Conservation (phyloP, 53 echinoderm and acorn worm genomes). For the Holothuria leucospilota region DNA sequence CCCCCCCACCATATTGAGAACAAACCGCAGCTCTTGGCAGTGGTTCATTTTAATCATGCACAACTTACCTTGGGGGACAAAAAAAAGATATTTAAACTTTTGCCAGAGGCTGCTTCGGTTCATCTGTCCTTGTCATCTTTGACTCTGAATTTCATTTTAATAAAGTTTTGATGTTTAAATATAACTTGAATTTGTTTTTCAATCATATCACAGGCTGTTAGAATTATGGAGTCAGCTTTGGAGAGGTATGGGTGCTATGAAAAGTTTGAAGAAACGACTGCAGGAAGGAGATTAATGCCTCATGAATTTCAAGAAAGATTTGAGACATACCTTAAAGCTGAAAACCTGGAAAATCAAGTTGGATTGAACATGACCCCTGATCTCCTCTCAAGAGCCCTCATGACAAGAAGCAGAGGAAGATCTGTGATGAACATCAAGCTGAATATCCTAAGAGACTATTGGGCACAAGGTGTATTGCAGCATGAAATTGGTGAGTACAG, state of each 20-base stretch:
- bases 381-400: constrained; percentile 78
- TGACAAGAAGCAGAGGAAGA: constrained; percentile 77
- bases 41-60: no score
- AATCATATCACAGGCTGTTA: constrained; percentile 54
- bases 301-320: constrained; percentile 71
- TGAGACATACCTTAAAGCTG: constrained; percentile 65
- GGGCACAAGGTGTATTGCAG: constrained; percentile 73
- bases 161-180: no score
- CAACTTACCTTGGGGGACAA: no score
- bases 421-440: constrained; percentile 78
- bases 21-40: no score
- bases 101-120: no score
- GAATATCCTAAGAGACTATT: constrained; percentile 66
- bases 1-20: no score
- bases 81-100: no score
- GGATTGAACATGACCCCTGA: constrained; percentile 73
- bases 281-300: constrained; percentile 60
- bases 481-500: constrained; percentile 81
- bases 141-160: no score
- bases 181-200: no score
- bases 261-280: constrained; percentile 70
- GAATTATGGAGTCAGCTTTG: constrained; percentile 67
- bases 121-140: no score
- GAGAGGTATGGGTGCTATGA: constrained; percentile 69
- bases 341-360: constrained; percentile 81